These are phyloP conservation scores for Caenorhabditis inopinata DNA, from an alignment of 1,140 invertebrate species.

Conservation along the genomic window DNA sequence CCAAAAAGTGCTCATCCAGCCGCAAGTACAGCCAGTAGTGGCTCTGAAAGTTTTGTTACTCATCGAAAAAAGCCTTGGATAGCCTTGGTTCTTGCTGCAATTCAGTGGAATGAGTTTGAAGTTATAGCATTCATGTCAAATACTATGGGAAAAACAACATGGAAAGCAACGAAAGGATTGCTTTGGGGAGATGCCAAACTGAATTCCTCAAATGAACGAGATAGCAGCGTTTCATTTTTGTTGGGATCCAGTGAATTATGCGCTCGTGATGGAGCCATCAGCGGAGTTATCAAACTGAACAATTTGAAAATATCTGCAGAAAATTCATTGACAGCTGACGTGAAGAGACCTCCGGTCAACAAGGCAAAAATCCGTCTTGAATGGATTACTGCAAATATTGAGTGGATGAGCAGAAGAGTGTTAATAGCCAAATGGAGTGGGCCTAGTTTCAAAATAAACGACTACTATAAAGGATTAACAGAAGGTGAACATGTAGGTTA, in stretches of 20 bases:
- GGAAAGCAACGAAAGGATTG: conserved; percentile 51
- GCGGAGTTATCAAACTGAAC: conserved; percentile 53
- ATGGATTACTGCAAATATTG: conserved; percentile 53
- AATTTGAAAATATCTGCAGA: conserved; percentile 46
- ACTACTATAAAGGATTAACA: conserved; percentile 50
- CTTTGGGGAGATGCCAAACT: conserved; percentile 31
- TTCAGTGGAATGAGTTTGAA: conserved; percentile 63
- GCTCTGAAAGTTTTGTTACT: not conserved
- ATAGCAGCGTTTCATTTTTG: conserved; percentile 43
- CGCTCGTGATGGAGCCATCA: conserved; percentile 60
- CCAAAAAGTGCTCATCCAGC: not conserved
- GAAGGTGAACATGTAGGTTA: not conserved
- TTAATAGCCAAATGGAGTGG: conserved; percentile 54
- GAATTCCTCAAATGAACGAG: conserved; percentile 2
- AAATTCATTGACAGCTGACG: conserved; percentile 49
- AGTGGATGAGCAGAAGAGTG: conserved; percentile 61
- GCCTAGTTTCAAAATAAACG: conserved; percentile 50
- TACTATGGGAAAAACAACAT: conserved; percentile 57
- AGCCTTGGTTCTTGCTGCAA: conserved; percentile 53
- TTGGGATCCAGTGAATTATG: conserved; percentile 48
- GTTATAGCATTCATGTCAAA: conserved; percentile 64
- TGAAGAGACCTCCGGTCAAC: conserved; percentile 54
- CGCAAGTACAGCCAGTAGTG: not conserved
- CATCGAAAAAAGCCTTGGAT: conserved; percentile 38
- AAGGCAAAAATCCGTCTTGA: conserved; percentile 50